These are phyloP conservation scores for Halcyon senegalensis DNA, from an alignment of 2,113 vertebrate genomes.

Conservation along the genomic window DNA sequence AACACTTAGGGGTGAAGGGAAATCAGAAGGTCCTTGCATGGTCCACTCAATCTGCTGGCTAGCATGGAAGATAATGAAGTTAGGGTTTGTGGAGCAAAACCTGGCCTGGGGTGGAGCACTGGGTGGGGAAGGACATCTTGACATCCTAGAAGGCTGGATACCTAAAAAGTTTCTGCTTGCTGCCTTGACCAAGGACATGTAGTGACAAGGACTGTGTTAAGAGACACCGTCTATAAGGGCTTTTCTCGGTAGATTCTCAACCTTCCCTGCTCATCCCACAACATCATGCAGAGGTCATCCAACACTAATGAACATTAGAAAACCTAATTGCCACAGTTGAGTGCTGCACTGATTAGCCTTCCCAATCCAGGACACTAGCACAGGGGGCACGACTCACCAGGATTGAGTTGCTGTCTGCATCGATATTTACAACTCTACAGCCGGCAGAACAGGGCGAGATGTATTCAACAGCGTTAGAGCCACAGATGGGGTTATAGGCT, in stretches of 20 bases:
- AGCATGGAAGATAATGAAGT: neutral
- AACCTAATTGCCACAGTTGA: neutral
- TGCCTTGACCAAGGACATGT: neutral
- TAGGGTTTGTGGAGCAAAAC: neutral
- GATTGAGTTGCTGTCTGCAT: neutral
- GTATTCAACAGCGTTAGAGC: conserved; percentile 79
- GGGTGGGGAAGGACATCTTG: neutral
- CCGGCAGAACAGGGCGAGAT: conserved; percentile 84
- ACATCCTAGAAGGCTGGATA: neutral
- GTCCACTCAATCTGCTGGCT: neutral
- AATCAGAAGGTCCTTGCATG: neutral
- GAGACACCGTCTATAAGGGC: neutral
- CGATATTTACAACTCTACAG: neutral
- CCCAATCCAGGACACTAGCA: neutral
- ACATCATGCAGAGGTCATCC: neutral
- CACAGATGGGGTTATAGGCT: conserved; percentile 85
- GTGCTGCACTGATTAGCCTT: neutral
- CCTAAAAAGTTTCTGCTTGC: neutral
- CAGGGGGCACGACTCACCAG: conserved; percentile 25
- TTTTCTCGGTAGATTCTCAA: neutral
- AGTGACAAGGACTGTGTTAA: neutral
- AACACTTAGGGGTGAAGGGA: neutral
- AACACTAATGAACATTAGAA: accelerated
- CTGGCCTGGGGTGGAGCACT: neutral
- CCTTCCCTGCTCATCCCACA: neutral